A percentile compares a stretch with the other conserved stretches of the same genome.
Evolutionary conservation across 2,797 vertebrate genomes (phyloP).

Genomic region (Propithecus perrieri): DNA sequence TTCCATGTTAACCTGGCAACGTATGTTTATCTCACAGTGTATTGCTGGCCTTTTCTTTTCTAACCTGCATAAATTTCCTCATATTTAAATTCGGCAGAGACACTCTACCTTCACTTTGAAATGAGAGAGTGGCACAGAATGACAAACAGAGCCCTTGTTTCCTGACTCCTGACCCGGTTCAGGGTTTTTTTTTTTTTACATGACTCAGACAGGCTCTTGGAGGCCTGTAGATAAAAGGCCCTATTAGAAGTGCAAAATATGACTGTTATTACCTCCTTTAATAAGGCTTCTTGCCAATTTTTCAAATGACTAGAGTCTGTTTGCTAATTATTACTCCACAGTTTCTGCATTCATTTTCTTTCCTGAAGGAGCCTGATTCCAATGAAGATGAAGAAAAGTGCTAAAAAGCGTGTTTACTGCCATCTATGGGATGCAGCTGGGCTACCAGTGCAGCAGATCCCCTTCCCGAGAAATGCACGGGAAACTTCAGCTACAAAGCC

Average conservation of each 20-base stretch:
- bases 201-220: constrained; percentile 65
- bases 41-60: constrained; percentile 26
- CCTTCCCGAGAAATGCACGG: fast-evolving
- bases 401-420: constrained; percentile 77
- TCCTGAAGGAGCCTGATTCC: constrained; percentile 33
- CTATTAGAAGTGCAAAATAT: constrained; percentile 79
- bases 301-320: constrained; percentile 70
- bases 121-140: constrained; percentile 43
- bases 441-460: fast-evolving
- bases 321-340: constrained; percentile 59
- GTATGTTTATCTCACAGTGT: not conserved
- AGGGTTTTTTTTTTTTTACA: not conserved
- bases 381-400: not conserved
- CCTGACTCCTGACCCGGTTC: constrained; percentile 70
- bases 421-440: constrained; percentile 74
- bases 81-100: constrained; percentile 58
- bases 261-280: constrained; percentile 76
- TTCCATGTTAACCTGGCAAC: not conserved
- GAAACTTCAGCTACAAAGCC: not conserved
- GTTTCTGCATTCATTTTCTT: constrained; percentile 69
- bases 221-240: constrained; percentile 71
- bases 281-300: constrained; percentile 77
- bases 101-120: constrained; percentile 47
- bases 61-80: constrained; percentile 22
- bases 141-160: constrained; percentile 53